These are phyloP conservation scores for Montipora capricornis DNA, from an alignment of 64 coral and sea anemone species.

Conservation along the genomic window DNA sequence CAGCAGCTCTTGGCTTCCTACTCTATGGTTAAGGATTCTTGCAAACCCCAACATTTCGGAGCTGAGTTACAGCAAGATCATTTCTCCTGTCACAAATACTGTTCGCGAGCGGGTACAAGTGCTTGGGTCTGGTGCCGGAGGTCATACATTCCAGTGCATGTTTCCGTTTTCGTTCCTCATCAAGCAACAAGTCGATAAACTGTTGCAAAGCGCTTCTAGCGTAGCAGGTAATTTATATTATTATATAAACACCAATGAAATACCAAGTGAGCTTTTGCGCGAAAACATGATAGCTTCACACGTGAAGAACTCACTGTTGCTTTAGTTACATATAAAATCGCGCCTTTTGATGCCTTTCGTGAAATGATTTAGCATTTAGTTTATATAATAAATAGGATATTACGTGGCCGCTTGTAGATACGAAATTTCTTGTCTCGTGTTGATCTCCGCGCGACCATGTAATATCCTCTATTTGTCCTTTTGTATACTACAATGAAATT, in stretches of 20 bases:
- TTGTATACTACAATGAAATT: no score
- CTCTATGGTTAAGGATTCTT: slow-evolving; percentile 40
- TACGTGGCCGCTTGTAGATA: no score
- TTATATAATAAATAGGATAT: no score
- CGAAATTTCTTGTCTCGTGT: no score
- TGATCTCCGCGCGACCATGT: no score
- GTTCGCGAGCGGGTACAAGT: slow-evolving; percentile 65
- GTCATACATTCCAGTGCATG: slow-evolving; percentile 63
- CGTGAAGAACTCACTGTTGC: no score
- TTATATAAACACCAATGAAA: not conserved
- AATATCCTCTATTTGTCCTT: no score
- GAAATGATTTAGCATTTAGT: no score
- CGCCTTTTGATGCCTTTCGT: no score
- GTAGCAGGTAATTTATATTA: not conserved
- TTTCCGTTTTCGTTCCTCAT: slow-evolving; percentile 88
- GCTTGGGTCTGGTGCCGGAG: slow-evolving; percentile 46
- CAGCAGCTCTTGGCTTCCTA: slow-evolving; percentile 52
- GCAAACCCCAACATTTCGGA: slow-evolving; percentile 19
- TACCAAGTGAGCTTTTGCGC: not conserved
- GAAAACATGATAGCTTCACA: not conserved
- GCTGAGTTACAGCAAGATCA: slow-evolving; percentile 52
- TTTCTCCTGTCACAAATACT: slow-evolving; percentile 39
- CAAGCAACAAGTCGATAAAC: slow-evolving; percentile 52
- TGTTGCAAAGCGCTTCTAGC: not conserved
- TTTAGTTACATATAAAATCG: no score